Evolutionary conservation across 2,797 vertebrate species (phyloP).

Genomic region (Synaphobranchus kaupii): DNA sequence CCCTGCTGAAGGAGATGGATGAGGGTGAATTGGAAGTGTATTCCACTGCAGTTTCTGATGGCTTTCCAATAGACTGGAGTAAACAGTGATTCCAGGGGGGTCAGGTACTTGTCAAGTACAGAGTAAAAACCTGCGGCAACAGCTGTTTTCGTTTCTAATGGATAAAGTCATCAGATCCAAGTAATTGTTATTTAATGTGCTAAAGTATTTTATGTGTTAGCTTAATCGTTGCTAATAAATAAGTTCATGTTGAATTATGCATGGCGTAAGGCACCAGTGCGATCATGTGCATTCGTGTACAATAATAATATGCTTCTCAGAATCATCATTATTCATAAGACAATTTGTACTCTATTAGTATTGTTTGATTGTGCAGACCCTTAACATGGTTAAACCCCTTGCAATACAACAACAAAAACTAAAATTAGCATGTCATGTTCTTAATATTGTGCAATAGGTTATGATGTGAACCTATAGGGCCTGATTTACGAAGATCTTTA

Average conservation of each 20-base stretch:
- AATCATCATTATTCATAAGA: slow-evolving; percentile 18
- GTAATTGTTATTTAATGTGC: neutral
- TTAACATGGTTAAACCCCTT: neutral
- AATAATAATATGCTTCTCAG: neutral
- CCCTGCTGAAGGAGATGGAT: neutral
- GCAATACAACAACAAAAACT: neutral
- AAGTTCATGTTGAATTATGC: slow-evolving; percentile 18
- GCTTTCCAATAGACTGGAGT: neutral
- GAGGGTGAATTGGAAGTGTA: neutral
- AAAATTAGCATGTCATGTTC: neutral
- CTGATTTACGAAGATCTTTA: too few species aligned
- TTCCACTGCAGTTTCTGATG: neutral
- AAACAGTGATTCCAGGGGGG: neutral
- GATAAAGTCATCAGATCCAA: neutral
- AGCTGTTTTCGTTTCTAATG: neutral
- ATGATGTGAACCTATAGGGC: neutral
- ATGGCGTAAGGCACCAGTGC: neutral
- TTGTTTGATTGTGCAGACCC: neutral
- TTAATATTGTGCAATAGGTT: neutral
- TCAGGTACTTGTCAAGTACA: neutral
- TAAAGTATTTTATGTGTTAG: neutral
- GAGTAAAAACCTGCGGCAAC: neutral
- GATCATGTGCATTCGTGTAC: neutral
- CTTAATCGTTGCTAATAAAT: neutral
- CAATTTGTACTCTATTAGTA: slow-evolving; percentile 11